phyloP scores from a whole-genome alignment of 2,888 invertebrate species.

The Melieria crassipennis region DNA sequence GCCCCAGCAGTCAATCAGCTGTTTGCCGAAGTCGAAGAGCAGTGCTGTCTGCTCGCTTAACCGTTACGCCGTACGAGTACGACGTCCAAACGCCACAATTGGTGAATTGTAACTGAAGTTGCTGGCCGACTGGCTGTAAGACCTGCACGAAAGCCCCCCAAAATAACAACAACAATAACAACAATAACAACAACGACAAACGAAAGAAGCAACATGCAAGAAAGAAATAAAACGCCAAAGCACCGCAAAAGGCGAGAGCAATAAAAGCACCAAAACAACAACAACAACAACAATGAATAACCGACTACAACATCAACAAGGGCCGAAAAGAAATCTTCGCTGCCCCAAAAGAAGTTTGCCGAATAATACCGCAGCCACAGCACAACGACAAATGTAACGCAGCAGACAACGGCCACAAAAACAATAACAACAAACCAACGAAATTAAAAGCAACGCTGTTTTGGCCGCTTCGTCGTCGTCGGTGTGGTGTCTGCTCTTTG shows the following conservation, averaged over 20 bases:
- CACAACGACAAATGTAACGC: constrained; percentile 40
- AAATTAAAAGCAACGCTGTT: constrained; percentile 43
- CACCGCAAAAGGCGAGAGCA: constrained; percentile 1
- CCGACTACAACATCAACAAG: too few relatives aligned
- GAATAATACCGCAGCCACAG: constrained; percentile 46
- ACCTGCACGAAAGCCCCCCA: constrained; percentile 6
- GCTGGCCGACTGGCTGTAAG: constrained; percentile 22
- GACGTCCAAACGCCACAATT: constrained; percentile 61
- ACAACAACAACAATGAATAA: neutral
- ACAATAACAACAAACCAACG: constrained; percentile 19
- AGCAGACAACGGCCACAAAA: constrained; percentile 34
- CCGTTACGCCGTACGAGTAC: constrained; percentile 13
- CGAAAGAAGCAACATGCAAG: constrained; percentile 15
- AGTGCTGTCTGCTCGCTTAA: too few relatives aligned
- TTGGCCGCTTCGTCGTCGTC: constrained; percentile 33
- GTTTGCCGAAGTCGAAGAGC: too few relatives aligned
- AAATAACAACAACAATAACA: neutral
- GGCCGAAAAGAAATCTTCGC: constrained; percentile 27
- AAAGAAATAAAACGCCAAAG: constrained; percentile 16
- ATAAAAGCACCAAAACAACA: constrained; percentile 38
- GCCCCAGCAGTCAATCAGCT: too few relatives aligned
- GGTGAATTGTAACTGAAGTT: constrained; percentile 63
- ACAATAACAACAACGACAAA: constrained; percentile 12
- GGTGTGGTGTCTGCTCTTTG: constrained; percentile 30
- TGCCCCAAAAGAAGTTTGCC: constrained; percentile 28